Percentiles rank a stretch among this genome's conserved stretches.
phyloP scores from a whole-genome alignment of 2,888 invertebrate species.

The Callimorpha dominula region DNA sequence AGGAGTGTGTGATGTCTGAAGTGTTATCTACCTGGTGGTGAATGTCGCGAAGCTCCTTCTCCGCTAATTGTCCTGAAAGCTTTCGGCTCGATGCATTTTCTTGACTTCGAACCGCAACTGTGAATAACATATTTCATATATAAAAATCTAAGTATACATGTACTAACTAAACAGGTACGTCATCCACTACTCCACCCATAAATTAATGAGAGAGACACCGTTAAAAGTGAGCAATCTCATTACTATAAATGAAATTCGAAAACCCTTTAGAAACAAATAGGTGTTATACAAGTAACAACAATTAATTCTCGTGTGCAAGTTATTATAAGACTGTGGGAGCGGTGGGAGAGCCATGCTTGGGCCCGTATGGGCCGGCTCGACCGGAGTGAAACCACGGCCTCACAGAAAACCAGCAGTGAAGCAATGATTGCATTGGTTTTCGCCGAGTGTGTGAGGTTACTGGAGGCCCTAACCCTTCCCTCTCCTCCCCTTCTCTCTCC shows the following conservation, averaged over 20 bases:
- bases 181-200: background rate
- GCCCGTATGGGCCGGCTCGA: no score
- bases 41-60: slow-evolving; percentile 61
- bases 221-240: background rate
- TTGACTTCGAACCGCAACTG: slow-evolving; percentile 66
- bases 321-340: no score
- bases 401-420: no score
- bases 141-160: background rate
- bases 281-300: no score
- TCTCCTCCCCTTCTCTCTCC: no score
- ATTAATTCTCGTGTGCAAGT: no score
- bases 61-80: slow-evolving; percentile 52
- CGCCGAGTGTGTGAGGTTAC: no score
- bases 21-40: slow-evolving; percentile 78
- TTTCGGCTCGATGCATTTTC: slow-evolving; percentile 61
- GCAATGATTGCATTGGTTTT: no score
- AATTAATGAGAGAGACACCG: no score
- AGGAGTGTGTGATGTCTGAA: slow-evolving; percentile 74
- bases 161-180: background rate
- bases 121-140: slow-evolving; percentile 38
- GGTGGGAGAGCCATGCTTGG: no score
- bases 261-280: background rate
- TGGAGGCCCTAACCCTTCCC: no score
- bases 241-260: background rate
- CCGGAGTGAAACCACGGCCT: no score